Conservation (phyloP, 2,888 invertebrate species). For the Helicoverpa assulta region DNA sequence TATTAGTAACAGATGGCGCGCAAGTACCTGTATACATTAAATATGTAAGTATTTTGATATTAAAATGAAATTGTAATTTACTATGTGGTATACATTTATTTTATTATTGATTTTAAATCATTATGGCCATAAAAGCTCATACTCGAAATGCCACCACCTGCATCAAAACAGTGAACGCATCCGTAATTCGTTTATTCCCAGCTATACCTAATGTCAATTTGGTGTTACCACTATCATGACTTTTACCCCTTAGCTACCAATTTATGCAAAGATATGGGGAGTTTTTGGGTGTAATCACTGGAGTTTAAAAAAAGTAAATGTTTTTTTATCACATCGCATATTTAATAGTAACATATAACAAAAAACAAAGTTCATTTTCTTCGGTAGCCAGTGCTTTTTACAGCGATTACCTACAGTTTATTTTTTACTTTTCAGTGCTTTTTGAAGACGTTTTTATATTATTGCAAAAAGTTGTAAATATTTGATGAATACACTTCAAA, state of each 20-base stretch:
- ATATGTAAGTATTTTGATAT: not conserved
- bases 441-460: too few relatives aligned
- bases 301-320: too few relatives aligned
- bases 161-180: slow-evolving; percentile 47
- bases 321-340: too few relatives aligned
- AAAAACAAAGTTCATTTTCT: too few relatives aligned
- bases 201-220: slow-evolving; percentile 67
- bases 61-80: not conserved
- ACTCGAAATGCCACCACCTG: not conserved
- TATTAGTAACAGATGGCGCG: slow-evolving; percentile 24
- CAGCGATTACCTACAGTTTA: too few relatives aligned
- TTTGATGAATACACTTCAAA: too few relatives aligned
- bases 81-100: not conserved
- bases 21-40: not conserved
- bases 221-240: slow-evolving; percentile 46
- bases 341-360: too few relatives aligned
- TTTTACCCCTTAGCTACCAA: slow-evolving; percentile 14
- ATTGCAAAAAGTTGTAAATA: too few relatives aligned
- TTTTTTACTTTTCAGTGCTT: too few relatives aligned
- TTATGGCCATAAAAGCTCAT: too few relatives aligned
- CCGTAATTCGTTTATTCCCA: slow-evolving; percentile 37
- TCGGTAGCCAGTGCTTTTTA: too few relatives aligned
- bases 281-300: not conserved
- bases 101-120: not conserved
- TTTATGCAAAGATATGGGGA: not conserved